Conservation (phyloP, 1,140 invertebrate species). For the Euwallacea similis region DNA sequence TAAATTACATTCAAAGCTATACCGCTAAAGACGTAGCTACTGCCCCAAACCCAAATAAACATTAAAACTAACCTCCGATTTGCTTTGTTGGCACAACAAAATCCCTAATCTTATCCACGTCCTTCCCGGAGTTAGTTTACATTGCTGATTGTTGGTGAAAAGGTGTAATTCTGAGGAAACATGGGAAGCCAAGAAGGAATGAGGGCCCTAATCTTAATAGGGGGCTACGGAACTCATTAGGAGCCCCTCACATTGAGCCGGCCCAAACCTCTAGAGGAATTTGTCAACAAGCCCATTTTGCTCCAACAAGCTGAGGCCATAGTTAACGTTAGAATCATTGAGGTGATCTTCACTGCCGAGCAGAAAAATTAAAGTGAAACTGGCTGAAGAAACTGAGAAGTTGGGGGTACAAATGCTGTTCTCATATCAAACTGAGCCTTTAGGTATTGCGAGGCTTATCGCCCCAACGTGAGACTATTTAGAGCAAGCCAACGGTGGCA, state of each 20-base stretch:
- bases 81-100: slow-evolving; percentile 28
- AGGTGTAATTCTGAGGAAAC: slow-evolving; percentile 4
- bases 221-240: slow-evolving; percentile 96
- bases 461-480: slow-evolving; percentile 85
- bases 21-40: not conserved
- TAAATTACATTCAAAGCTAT: too few species aligned
- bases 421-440: slow-evolving; percentile 92
- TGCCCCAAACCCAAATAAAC: slow-evolving; percentile 13
- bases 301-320: slow-evolving; percentile 92
- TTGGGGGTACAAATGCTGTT: slow-evolving; percentile 85
- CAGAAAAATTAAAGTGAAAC: slow-evolving; percentile 95
- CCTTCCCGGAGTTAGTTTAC: not conserved
- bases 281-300: slow-evolving; percentile 99
- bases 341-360: slow-evolving; percentile 93
- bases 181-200: slow-evolving; percentile 54
- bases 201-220: slow-evolving; percentile 95
- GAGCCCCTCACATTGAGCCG: slow-evolving; percentile 93
- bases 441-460: slow-evolving; percentile 97
- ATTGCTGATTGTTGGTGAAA: not conserved
- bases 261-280: slow-evolving; percentile 98
- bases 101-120: slow-evolving; percentile 31
- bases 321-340: slow-evolving; percentile 82
- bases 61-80: slow-evolving; percentile 17
- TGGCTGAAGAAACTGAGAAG: slow-evolving; percentile 82
- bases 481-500: slow-evolving; percentile 66